Evolutionary conservation across 2,888 invertebrate genomes (phyloP), one percentile per base, ranked within the genome.

Genomic region (Sycophila texana): DNA sequence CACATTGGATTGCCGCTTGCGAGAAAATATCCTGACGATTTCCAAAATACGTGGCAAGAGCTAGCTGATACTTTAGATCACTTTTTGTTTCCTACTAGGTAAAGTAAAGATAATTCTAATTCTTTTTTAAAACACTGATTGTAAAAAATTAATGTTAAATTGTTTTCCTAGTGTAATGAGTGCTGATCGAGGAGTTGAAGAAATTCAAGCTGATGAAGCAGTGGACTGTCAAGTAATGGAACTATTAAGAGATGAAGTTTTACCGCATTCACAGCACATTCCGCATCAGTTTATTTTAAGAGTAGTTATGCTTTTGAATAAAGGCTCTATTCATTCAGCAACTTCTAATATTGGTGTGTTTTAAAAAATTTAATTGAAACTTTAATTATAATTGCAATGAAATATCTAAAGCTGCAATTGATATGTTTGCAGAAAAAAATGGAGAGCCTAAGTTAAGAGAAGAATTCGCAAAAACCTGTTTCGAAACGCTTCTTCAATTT

Each of bases 401-500:
- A 30, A 30, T 39, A 10, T 39, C 0, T 39, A 10, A 39, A 39
- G 7, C 1, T 10, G 39, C 39, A 61, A 63, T 63, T 60, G 16
- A 1, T 47, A n/a, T 73, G 0, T 63, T 84, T 70, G 18, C 58
- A 89, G 90, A 90, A 63, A 89, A 87, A 81, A 87, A 86, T 26
- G 86, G 87, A 3, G 90, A 90, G 79, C 88, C 89, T 0, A 95
- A 96, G 81, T 92, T 98, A 83, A 92, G 98, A 20, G 98, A 99
- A 91, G 98, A 98, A 89, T 98, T 99, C 91, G 98, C 99, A 63
- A 96, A 98, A 88, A 96, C 96, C 0, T 99, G 99, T 89, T 99
- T 99, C 88, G 98, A 99, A 91, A 98, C 98, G 0, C 91, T 99
- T 30, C 92, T 99, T 65, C 98, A 98, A 91, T 98, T 98, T 91